A percentile compares a stretch with the other conserved stretches of the same genome.
phyloP scores from a whole-genome alignment of 2,797 vertebrate species.

The Phalanger gymnotis region DNA sequence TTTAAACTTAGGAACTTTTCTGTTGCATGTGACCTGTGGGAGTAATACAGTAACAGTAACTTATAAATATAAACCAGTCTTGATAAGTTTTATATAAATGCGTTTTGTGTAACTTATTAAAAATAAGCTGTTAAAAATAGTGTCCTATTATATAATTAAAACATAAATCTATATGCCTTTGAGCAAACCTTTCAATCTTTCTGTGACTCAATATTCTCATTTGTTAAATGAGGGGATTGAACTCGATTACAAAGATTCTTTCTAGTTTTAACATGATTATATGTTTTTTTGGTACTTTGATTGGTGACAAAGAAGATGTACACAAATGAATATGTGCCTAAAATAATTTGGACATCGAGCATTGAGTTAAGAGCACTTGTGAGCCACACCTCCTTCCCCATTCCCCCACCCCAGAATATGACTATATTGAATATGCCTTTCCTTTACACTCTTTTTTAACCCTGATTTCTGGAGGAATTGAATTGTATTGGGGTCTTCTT shows the following conservation, averaged over 20 bases:
- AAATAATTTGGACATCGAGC: background rate
- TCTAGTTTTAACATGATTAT: background rate
- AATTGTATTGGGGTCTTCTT: slow-evolving; percentile 1
- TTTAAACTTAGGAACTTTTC: background rate
- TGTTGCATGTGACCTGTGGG: background rate
- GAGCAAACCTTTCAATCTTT: slow-evolving; percentile 57
- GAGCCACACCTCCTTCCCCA: background rate
- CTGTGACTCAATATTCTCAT: slow-evolving; percentile 49
- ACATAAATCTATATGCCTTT: slow-evolving; percentile 45
- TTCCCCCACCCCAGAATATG: background rate
- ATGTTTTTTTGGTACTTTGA: background rate
- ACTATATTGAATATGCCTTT: background rate
- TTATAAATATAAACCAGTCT: slow-evolving; percentile 1
- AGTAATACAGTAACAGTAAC: background rate
- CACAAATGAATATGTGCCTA: slow-evolving; percentile 21
- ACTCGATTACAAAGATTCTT: slow-evolving; percentile 45
- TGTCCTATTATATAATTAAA: slow-evolving; percentile 34
- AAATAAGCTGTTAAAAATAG: slow-evolving; percentile 19
- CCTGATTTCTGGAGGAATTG: slow-evolving; percentile 39
- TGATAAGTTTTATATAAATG: slow-evolving; percentile 3
- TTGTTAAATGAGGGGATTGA: slow-evolving; percentile 23
- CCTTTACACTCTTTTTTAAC: background rate
- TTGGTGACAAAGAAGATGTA: slow-evolving; percentile 13
- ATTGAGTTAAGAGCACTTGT: slow-evolving; percentile 1
- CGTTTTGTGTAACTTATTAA: background rate